Conservation (phyloP, 2,113 vertebrate genomes). For the Thunnus thynnus region DNA sequence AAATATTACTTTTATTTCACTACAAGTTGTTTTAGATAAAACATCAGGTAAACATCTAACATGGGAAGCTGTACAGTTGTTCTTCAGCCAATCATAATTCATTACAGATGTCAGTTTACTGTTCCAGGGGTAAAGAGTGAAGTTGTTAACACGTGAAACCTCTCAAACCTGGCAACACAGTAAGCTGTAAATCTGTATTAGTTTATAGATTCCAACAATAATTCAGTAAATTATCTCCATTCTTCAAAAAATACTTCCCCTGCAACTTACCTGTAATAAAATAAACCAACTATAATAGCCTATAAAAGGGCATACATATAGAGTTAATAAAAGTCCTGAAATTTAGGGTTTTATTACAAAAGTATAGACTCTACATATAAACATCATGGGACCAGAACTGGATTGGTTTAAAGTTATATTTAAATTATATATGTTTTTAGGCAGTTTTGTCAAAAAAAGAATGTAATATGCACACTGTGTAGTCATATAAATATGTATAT, state of each 20-base stretch:
- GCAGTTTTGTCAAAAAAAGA: not conserved
- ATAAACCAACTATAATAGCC: not conserved
- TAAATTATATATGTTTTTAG: not conserved
- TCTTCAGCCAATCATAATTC: not conserved
- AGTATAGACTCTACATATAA: not conserved
- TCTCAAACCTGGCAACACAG: not conserved
- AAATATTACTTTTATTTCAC: too few species aligned
- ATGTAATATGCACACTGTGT: not conserved
- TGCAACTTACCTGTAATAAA: not conserved
- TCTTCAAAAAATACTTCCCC: too few species aligned
- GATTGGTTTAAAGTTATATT: not conserved
- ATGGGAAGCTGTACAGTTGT: not conserved
- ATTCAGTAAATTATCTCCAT: too few species aligned
- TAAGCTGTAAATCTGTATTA: not conserved
- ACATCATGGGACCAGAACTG: not conserved
- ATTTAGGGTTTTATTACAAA: not conserved
- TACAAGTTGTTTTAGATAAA: not conserved
- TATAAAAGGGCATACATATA: not conserved
- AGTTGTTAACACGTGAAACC: not conserved
- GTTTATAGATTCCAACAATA: not conserved
- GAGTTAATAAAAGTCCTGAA: not conserved
- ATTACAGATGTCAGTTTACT: slow-evolving; percentile 3
- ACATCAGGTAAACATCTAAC: not conserved
- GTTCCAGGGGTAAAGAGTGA: not conserved
- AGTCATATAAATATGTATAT: not conserved